phyloP scores from a whole-genome alignment of 2,113 vertebrate genomes.

The Paramormyrops kingsleyae region DNA sequence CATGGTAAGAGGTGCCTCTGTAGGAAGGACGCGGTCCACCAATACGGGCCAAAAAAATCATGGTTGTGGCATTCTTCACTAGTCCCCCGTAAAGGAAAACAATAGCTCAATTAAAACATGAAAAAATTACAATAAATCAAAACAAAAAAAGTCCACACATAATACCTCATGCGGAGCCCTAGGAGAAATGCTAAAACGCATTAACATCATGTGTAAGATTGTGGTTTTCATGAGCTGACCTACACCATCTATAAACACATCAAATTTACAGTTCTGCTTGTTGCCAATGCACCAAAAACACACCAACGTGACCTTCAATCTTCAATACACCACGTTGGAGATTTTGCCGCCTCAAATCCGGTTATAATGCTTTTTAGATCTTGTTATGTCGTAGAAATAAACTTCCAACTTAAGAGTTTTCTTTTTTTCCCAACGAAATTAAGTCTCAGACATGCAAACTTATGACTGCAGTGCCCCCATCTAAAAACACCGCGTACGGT shows the following conservation, averaged over 20 bases:
- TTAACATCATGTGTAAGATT: not conserved
- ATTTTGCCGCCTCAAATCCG: not conserved
- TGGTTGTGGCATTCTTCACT: not conserved
- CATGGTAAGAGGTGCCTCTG: not conserved
- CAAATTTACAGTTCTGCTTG: not conserved
- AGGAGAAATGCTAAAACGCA: not conserved
- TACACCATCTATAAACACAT: not conserved
- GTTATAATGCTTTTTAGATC: not conserved
- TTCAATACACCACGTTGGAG: not conserved
- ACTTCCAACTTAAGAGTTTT: not conserved
- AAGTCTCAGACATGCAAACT: not conserved
- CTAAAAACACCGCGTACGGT: not conserved
- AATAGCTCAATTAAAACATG: not conserved
- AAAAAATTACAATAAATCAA: not conserved
- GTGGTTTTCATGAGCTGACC: not conserved
- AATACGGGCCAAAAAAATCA: not conserved
- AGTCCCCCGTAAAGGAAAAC: not conserved
- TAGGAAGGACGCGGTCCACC: not conserved
- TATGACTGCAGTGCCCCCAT: not conserved
- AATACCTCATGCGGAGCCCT: not conserved
- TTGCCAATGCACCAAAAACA: not conserved
- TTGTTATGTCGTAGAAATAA: not conserved
- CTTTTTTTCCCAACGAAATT: not conserved
- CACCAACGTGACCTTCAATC: not conserved
- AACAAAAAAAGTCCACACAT: not conserved